A percentile compares a stretch with the other conserved stretches of the same genome.
These are phyloP conservation scores for Chloromyia formosa DNA, from an alignment of 2,888 invertebrate genomes.

Conservation along the genomic window DNA sequence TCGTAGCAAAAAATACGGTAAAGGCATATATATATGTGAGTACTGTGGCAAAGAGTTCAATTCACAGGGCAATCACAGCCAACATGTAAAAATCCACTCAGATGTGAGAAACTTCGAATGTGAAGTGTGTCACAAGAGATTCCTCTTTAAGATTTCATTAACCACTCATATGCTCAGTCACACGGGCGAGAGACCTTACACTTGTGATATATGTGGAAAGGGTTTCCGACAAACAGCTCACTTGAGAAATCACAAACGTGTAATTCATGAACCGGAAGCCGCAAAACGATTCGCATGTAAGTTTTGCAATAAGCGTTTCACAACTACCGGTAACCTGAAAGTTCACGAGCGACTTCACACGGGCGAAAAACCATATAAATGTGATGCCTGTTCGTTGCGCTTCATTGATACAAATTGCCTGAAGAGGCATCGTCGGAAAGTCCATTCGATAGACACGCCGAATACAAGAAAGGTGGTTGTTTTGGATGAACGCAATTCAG, in stretches of 20 bases:
- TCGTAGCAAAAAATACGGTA: not conserved
- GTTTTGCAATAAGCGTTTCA: conserved; percentile 48
- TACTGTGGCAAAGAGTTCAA: too few relatives aligned
- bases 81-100: conserved; percentile 5
- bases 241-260: not conserved
- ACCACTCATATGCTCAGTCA: not conserved
- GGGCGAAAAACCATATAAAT: conserved; percentile 49
- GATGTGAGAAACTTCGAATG: conserved; percentile 8
- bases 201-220: conserved; percentile 17
- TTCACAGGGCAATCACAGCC: too few relatives aligned
- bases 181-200: conserved; percentile 17
- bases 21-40: too few relatives aligned
- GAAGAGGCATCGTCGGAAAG: not conserved
- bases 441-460: not conserved
- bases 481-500: not conserved
- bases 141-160: conserved; percentile 6
- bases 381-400: conserved; percentile 36
- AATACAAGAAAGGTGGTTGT: not conserved
- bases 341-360: conserved; percentile 48
- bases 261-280: not conserved
- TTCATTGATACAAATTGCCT: not conserved
- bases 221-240: conserved; percentile 13
- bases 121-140: not conserved
- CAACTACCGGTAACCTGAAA: conserved; percentile 36
- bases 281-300: conserved; percentile 30